A percentile compares a stretch with the other conserved stretches of the same genome.
These are phyloP conservation scores for Erebia aethiops DNA, from an alignment of 2,888 invertebrate species.

Conservation along the genomic window DNA sequence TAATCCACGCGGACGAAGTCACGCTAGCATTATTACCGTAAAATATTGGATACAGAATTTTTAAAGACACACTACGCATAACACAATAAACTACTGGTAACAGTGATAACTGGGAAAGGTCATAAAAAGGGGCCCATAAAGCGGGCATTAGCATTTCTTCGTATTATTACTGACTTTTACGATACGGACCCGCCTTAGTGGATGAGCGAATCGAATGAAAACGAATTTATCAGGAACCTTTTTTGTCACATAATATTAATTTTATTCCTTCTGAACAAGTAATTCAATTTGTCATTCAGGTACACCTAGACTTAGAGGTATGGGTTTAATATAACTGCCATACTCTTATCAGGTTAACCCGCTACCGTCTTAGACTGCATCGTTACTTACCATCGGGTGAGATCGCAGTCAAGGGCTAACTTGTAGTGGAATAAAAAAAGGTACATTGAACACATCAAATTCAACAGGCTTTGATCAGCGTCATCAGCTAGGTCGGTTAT, in stretches of 20 bases:
- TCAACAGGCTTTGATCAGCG: too few relatives aligned
- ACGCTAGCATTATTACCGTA: too few relatives aligned
- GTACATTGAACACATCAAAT: too few relatives aligned
- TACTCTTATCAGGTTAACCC: too few relatives aligned
- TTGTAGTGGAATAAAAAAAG: too few relatives aligned
- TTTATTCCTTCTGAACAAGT: slow-evolving; percentile 31
- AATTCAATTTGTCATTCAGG: slow-evolving; percentile 21
- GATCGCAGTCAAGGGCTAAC: too few relatives aligned
- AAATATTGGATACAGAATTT: background rate
- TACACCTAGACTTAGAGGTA: background rate
- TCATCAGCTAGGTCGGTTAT: too few relatives aligned
- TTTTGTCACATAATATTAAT: slow-evolving; percentile 33
- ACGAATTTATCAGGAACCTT: slow-evolving; percentile 35
- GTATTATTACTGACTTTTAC: slow-evolving; percentile 58
- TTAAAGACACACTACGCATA: slow-evolving; percentile 47
- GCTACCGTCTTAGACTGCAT: too few relatives aligned
- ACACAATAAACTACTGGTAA: slow-evolving; percentile 60
- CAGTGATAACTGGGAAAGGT: slow-evolving; percentile 71
- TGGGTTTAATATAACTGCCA: background rate
- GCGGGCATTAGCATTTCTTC: slow-evolving; percentile 67
- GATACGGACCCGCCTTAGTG: slow-evolving; percentile 42
- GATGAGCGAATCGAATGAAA: slow-evolving; percentile 41
- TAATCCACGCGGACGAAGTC: too few relatives aligned
- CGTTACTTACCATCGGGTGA: too few relatives aligned
- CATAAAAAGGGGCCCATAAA: slow-evolving; percentile 74